A percentile compares a stretch with the other conserved stretches of the same genome.
Evolutionary conservation across 2,113 vertebrate genomes (phyloP).

Genomic region (Emydura subglobosa): DNA sequence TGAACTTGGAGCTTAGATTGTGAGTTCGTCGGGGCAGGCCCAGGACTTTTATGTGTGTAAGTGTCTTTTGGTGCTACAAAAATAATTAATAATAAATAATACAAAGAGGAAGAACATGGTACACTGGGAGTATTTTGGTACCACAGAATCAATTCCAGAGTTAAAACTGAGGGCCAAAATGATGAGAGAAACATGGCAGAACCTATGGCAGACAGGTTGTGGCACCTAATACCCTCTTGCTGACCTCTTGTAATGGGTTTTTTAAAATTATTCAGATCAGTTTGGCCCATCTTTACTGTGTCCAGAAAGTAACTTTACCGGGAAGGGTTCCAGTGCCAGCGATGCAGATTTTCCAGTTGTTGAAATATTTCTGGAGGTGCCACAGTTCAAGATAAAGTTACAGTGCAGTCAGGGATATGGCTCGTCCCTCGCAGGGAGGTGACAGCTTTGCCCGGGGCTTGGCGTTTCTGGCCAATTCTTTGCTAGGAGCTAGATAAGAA

Average conservation of each 20-base stretch:
- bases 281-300: constrained; percentile 17
- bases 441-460: neutral
- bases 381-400: neutral
- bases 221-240: neutral
- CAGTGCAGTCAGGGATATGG: neutral
- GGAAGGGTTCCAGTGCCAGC: constrained; percentile 29
- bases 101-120: neutral
- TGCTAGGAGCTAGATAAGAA: neutral
- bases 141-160: neutral
- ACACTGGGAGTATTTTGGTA: neutral
- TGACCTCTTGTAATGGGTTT: neutral
- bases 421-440: constrained; percentile 14
- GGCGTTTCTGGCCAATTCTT: neutral
- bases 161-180: neutral
- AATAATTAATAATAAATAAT: neutral
- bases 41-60: neutral
- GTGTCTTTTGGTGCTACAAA: neutral
- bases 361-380: constrained; percentile 48
- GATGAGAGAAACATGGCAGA: neutral
- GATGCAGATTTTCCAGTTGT: constrained; percentile 46
- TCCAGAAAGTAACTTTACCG: constrained; percentile 36
- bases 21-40: neutral
- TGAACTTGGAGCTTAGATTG: neutral
- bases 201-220: neutral
- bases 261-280: neutral